phyloP scores from a whole-genome alignment of 2,888 invertebrate genomes.

The Drosophila buzzatii region DNA sequence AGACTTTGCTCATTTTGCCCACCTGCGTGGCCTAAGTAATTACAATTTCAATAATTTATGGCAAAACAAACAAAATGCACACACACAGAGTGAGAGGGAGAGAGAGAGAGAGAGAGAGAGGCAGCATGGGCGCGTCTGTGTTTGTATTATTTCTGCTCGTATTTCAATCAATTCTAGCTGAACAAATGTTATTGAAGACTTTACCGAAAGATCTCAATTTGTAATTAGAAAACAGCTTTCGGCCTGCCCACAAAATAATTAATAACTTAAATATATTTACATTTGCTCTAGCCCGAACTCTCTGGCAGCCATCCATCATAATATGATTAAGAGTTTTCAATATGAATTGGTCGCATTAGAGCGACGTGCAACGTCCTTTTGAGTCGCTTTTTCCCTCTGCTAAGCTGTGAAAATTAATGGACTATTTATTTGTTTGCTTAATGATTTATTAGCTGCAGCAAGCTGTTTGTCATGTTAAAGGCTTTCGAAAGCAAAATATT shows the following conservation, averaged over 20 bases:
- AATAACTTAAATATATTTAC: constrained; percentile 71
- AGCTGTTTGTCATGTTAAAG: constrained; percentile 27
- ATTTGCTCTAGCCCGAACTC: constrained; percentile 32
- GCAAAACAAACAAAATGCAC: constrained; percentile 52
- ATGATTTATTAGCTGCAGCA: constrained; percentile 68
- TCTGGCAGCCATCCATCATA: constrained; percentile 48
- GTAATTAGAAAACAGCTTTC: constrained; percentile 57
- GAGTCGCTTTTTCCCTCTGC: constrained; percentile 16
- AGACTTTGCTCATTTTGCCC: constrained; percentile 33
- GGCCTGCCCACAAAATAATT: constrained; percentile 65
- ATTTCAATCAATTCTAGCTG: constrained; percentile 69
- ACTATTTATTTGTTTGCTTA: constrained; percentile 75
- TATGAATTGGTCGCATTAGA: constrained; percentile 53
- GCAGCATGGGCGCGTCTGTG: not conserved
- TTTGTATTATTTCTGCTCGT: constrained; percentile 26
- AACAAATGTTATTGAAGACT: constrained; percentile 62
- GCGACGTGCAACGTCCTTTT: constrained; percentile 22
- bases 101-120: not conserved
- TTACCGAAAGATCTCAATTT: constrained; percentile 28
- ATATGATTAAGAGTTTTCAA: constrained; percentile 72
- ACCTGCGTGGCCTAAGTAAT: constrained; percentile 66
- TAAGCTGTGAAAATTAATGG: constrained; percentile 78
- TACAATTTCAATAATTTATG: constrained; percentile 78
- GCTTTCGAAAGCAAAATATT: constrained; percentile 17
- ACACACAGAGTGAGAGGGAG: not conserved